Base-by-base conservation (phyloP, 2,888 invertebrate genomes). In the Anaspis maculata region DNA sequence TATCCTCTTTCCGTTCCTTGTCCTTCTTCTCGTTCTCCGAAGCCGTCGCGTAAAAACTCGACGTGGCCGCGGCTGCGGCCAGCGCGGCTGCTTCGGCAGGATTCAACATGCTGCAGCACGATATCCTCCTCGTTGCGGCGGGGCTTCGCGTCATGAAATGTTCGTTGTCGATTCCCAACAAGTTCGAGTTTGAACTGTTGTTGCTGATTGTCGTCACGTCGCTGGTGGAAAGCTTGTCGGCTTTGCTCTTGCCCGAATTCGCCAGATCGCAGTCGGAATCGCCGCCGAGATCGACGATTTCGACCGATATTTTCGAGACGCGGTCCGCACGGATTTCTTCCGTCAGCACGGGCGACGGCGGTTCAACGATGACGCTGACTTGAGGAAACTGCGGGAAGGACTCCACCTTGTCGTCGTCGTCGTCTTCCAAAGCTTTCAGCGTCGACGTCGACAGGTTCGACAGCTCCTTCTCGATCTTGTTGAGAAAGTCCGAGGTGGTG, bases 31-130 rank as follows among this genome's bases (percentile, higher is more conserved):
- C 44, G 10, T 64, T 62, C 32, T 61, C 62, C 14, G 65, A 66
- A 11, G 57, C 51, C 2, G 65, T 62, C 7, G 64, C 55, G 41
- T 70, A 69, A 25, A 75, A 66, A 9, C 70, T 67, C 9, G 74
- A 71, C n/a, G 73, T 70, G 11, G 77, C 74, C 7, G 75, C 73
- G 2, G 74, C 72, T 6, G 78, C 75, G n/a, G 77, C 76, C 25
- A 72, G 52, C 13, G 73, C 70, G 1, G 74, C 68, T 12, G 74
- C 71, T 57, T 79, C 82, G 25, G 74, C 76, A 3, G 79, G 77
- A 59, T 85, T 90, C 54, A 90, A 76, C 45, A 89, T 78, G 54
- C 89, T 90, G 38, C 91, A 90, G 61, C 89, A 89, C 44, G 91
- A 91, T 58, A 94, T 91, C 47, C 92, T 71, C 42, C 92, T 74